Base-by-base conservation (phyloP, 1,140 invertebrate species). In the Propsilocerus akamusi region DNA sequence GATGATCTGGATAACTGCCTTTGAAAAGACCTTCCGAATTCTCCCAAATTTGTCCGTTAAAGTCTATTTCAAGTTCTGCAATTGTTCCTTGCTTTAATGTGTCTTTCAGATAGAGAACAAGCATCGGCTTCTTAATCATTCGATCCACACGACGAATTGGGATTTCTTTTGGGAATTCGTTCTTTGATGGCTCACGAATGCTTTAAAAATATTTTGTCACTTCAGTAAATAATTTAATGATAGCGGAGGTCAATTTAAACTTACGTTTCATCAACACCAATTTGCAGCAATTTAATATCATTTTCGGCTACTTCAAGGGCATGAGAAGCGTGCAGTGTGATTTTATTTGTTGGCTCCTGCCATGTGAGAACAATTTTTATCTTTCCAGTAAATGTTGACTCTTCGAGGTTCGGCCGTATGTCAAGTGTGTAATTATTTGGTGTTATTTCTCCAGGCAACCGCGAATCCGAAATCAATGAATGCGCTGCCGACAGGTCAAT, bases 361-460 rank as follows among this genome's bases (percentile, higher is more conserved):
- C 75, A 79, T 0, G 65, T 75, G 8, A 78, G 60, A 52, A 76
- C 73, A 32, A 83, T 79, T 50, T 65, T 68, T 0, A 82, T 71
- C 30, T 65, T 59, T 11, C 79, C 80, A 34, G 65, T 71, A 55
- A 78, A 82, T 3, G 69, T 62, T 1, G 68, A 68, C 41, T 77
- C 67, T 26, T 71, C 68, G 0, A 75, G 59, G 47, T 71, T 72
- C 0, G 79, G 76, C 49, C 77, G 69, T 10, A 82, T 57, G 20
- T 77, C 67, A 12, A 83, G 54, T n/a, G 68, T 63, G 55, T 82
- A 83, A 17, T 64, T 69, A 2, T 61, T 69, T 0, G 80, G 78
- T n/a, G 67, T 60, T 0, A 80, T 65, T 22, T 72, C 67, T 24
- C 67, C 66, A 2, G 75, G 70, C 25, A 78, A 60, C 22, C 73